Percentiles rank a stretch among this genome's conserved stretches.
Evolutionary conservation across 1,140 invertebrate species (phyloP).

Genomic region (Melipona quadrifasciata): DNA sequence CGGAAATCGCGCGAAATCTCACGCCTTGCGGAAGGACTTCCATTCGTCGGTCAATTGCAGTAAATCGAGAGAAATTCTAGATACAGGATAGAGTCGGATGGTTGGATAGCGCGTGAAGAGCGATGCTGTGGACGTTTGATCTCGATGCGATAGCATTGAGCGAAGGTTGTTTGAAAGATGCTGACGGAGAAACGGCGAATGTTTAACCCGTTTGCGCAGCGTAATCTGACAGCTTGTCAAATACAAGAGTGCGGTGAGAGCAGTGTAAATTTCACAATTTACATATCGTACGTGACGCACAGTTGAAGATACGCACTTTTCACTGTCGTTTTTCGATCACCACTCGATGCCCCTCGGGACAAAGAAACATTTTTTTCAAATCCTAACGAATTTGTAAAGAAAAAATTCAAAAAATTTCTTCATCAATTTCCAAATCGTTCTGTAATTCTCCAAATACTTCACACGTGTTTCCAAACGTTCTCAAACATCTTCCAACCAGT

Average conservation of each 20-base stretch:
- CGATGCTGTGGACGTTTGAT: neutral
- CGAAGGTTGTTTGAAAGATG: neutral
- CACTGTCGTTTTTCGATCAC: neutral
- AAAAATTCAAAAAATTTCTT: too few relatives aligned
- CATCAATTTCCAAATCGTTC: too few relatives aligned
- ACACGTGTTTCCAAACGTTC: too few relatives aligned
- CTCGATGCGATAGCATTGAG: neutral
- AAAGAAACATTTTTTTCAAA: too few relatives aligned
- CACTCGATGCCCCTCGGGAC: too few relatives aligned
- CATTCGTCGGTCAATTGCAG: neutral
- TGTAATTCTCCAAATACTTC: too few relatives aligned
- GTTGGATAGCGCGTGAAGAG: neutral
- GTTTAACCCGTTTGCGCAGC: neutral
- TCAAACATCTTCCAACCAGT: too few relatives aligned
- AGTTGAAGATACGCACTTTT: neutral
- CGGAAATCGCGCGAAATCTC: neutral
- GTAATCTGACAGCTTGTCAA: neutral
- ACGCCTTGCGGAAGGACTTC: neutral
- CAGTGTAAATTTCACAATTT: neutral
- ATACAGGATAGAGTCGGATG: neutral
- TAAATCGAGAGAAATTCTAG: conserved; percentile 7
- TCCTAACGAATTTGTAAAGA: too few relatives aligned
- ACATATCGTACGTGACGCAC: neutral
- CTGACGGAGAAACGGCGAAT: neutral
- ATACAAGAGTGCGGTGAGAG: neutral